phyloP scores from a whole-genome alignment of 1,140 invertebrate genomes.

The Drosophila triauraria region DNA sequence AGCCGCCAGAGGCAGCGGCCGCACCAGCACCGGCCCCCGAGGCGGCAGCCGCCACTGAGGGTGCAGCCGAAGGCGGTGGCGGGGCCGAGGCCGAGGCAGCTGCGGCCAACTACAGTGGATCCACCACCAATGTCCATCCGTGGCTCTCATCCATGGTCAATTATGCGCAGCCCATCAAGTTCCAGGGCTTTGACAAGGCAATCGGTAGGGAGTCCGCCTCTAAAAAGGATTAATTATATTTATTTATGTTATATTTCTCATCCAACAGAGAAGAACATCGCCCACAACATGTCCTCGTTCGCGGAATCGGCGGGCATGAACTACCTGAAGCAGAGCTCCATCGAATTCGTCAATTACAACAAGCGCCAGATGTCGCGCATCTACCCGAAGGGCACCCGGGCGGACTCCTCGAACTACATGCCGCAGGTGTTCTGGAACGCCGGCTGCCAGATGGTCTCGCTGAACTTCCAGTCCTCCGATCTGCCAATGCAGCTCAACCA shows the following conservation, averaged over 20 bases:
- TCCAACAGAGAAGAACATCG: constrained; percentile 94
- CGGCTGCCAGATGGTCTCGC: constrained; percentile 98
- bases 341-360: constrained; percentile 99
- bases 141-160: constrained; percentile 99
- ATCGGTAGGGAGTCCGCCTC: constrained; percentile 89
- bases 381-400: constrained; percentile 99
- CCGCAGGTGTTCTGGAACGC: constrained; percentile 98
- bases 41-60: constrained; percentile 74
- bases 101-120: constrained; percentile 95
- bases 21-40: constrained; percentile 76
- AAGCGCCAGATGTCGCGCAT: constrained; percentile 99
- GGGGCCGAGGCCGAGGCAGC: constrained; percentile 89
- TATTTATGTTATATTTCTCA: neutral
- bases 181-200: constrained; percentile 98
- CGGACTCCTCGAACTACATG: constrained; percentile 99
- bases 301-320: constrained; percentile 98
- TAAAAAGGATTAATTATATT: neutral
- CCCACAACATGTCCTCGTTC: constrained; percentile 99
- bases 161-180: constrained; percentile 99
- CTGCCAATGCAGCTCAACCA: constrained; percentile 99
- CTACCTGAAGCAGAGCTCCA: constrained; percentile 97
- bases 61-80: constrained; percentile 84
- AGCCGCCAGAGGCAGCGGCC: constrained; percentile 76
- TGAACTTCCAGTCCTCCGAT: constrained; percentile 99
- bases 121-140: constrained; percentile 99